Evolutionary conservation across 2,888 invertebrate genomes (phyloP), one percentile per base, ranked within the genome.

Genomic region (Brachyopa scutellaris): DNA sequence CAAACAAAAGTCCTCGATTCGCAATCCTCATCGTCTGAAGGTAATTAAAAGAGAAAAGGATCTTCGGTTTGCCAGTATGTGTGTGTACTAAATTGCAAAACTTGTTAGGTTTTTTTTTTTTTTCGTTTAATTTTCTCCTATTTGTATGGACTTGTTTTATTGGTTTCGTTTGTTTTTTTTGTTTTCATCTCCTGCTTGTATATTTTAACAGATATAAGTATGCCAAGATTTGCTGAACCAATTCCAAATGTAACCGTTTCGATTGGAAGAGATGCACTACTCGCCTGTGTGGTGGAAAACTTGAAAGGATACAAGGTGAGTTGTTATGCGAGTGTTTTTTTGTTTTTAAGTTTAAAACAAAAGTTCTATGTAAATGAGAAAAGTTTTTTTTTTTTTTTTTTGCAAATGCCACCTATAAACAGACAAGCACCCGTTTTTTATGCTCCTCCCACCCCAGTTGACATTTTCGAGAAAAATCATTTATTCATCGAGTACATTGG

Each of bases 201-300:
- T 29, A 7, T 61, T 80, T 79, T 5, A 21, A 5, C 73, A 90
- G 90, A 90, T 84, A 84, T 85, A 29, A 89, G 88, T 70, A 88
- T 95, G 90, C 97, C 97, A 73, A 93, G 95, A 87, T 97, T 97
- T 90, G 95, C 96, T 84, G 97, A 97, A 88, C 95, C 95, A 57
- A 96, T 97, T 86, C 95, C 95, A 57, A 97, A 97, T 91, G 96
- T 97, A 85, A 97, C 97, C 17, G 97, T 97, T 85, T 96, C 96
- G 42, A 94, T 96, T 61, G 97, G 97, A 23, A 92, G 96, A 55
- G 97, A 97, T 91, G 97, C 97, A 17, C 92, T 97, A 23, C 92
- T 97, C 84, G 95, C 96, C 69, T 97, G 97, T 90, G 95, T 96
- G 86, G 96, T 97, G 70, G 96, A 97, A 91, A 97, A 97, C 91